Conservation (phyloP, 2,888 invertebrate genomes). For the Timema podura region DNA sequence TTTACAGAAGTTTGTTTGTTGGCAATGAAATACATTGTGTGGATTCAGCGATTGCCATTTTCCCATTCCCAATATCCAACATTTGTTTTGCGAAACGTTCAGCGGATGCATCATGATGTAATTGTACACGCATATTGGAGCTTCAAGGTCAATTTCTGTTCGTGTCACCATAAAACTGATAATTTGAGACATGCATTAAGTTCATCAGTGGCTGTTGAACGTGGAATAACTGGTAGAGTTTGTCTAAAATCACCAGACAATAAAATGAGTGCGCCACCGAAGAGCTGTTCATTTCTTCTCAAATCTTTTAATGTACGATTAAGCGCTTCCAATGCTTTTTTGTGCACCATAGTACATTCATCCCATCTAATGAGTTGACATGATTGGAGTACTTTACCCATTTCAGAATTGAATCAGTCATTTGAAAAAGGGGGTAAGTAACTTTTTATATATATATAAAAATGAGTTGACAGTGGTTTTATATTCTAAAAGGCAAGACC, state of each 20-base stretch:
- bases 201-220: slow-evolving; percentile 18
- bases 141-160: slow-evolving; percentile 2
- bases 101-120: slow-evolving; percentile 17
- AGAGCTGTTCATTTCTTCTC: slow-evolving; percentile 9
- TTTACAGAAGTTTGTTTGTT: slow-evolving; percentile 23
- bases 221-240: slow-evolving; percentile 21
- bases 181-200: slow-evolving; percentile 22
- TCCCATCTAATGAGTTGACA: slow-evolving; percentile 20
- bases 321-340: slow-evolving; percentile 23
- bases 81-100: slow-evolving; percentile 29
- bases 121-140: slow-evolving; percentile 17
- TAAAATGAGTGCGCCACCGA: slow-evolving; percentile 20
- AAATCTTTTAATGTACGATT: too few relatives aligned
- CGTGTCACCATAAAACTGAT: slow-evolving; percentile 16
- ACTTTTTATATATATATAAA: too few relatives aligned
- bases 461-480: too few relatives aligned
- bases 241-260: slow-evolving; percentile 23
- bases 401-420: slow-evolving; percentile 4
- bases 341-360: slow-evolving; percentile 18
- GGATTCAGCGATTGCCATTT: slow-evolving; percentile 22
- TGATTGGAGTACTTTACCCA: slow-evolving; percentile 20
- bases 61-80: slow-evolving; percentile 21
- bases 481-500: too few relatives aligned
- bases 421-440: too few relatives aligned
- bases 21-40: slow-evolving; percentile 23